Evolutionary conservation across 2,888 invertebrate species (phyloP).

Genomic region (Danaus chrysippus): DNA sequence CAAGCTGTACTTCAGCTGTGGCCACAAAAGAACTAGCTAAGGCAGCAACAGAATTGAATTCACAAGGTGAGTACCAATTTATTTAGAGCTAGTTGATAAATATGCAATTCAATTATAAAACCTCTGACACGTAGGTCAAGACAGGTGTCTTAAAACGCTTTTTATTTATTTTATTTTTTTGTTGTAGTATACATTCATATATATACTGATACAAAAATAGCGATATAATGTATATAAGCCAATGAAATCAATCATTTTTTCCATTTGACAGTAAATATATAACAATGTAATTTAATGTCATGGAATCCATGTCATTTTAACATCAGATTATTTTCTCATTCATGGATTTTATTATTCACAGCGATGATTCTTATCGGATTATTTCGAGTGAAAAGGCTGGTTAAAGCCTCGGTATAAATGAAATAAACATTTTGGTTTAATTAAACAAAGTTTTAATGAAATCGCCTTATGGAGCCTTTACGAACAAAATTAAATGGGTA

Average conservation of each 20-base stretch:
- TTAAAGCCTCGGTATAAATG: not conserved
- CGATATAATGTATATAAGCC: too few species aligned
- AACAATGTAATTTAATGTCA: too few species aligned
- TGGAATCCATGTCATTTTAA: conserved; percentile 13
- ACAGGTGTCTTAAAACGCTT: too few species aligned
- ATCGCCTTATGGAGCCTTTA: conserved; percentile 4
- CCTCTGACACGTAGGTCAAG: too few species aligned
- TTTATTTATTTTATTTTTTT: too few species aligned
- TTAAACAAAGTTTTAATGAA: conserved; percentile 13
- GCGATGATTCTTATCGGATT: not conserved
- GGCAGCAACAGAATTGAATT: conserved; percentile 84
- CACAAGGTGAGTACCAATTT: conserved; percentile 79
- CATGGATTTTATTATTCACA: conserved; percentile 4
- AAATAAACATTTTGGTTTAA: conserved; percentile 12
- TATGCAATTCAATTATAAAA: not conserved
- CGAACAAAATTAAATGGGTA: not conserved
- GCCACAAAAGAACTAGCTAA: conserved; percentile 79
- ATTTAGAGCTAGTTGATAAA: not conserved
- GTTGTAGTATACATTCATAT: too few species aligned
- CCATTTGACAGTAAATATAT: too few species aligned
- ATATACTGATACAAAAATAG: too few species aligned
- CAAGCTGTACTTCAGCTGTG: conserved; percentile 80
- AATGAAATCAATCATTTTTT: too few species aligned
- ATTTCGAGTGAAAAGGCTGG: not conserved
- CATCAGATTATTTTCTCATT: conserved; percentile 22